Conservation (phyloP, 2,888 invertebrate species). For the Catocala nupta region DNA sequence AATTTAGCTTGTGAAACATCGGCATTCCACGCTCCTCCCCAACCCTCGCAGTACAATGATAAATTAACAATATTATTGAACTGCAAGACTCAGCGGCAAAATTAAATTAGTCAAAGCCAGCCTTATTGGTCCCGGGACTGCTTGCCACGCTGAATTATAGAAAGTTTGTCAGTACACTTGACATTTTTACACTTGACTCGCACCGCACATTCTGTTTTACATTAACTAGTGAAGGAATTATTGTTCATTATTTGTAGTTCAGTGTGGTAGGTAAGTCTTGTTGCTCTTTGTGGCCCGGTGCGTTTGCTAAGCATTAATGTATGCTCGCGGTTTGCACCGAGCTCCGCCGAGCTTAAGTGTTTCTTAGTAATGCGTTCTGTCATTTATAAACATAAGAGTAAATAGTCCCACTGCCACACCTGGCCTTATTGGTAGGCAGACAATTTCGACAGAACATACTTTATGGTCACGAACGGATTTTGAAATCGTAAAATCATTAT, state of each 20-base stretch:
- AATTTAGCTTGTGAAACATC: conserved; percentile 23
- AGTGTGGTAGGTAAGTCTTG: conserved; percentile 52
- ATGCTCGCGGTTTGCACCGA: conserved; percentile 72
- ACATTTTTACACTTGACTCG: conserved; percentile 53
- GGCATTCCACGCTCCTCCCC: conserved; percentile 24
- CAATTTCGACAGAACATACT: conserved; percentile 16
- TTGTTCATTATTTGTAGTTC: conserved; percentile 76
- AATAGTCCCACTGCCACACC: conserved; percentile 24
- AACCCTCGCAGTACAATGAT: conserved; percentile 68
- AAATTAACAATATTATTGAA: conserved; percentile 80
- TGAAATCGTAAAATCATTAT: conserved; percentile 23
- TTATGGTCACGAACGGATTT: conserved; percentile 24
- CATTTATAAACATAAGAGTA: conserved; percentile 43
- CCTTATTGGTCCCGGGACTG: conserved; percentile 42
- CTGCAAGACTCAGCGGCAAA: conserved; percentile 58
- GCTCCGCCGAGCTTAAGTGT: conserved; percentile 61
- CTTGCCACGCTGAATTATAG: conserved; percentile 61
- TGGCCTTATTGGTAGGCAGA: conserved; percentile 24
- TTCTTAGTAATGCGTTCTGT: conserved; percentile 64
- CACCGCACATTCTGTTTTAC: conserved; percentile 57
- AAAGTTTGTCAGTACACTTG: conserved; percentile 64
- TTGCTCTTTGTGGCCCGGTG: conserved; percentile 72
- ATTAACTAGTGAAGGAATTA: conserved; percentile 76
- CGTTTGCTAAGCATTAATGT: conserved; percentile 77
- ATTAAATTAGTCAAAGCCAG: conserved; percentile 73